These are phyloP conservation scores for Lysandra coridon DNA, from an alignment of 2,888 invertebrate species.

Conservation along the genomic window DNA sequence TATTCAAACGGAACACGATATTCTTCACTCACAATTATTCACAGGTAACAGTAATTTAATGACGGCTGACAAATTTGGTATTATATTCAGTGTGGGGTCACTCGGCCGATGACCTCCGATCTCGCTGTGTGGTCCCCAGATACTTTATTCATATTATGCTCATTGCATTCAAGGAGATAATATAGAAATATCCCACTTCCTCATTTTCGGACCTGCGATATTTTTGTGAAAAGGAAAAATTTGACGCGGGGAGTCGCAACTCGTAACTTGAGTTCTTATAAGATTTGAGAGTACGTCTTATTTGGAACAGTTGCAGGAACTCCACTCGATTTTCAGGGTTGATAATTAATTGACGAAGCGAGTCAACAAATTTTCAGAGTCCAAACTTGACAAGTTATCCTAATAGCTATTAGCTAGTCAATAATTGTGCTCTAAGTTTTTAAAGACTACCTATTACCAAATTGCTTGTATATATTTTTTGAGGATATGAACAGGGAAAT, in stretches of 20 bases:
- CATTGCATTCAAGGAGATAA: not conserved
- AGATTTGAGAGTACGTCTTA: not conserved
- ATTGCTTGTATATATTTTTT: not conserved
- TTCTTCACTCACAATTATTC: constrained; percentile 16
- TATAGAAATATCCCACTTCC: not conserved
- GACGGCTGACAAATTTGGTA: constrained; percentile 18
- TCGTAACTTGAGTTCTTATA: not conserved
- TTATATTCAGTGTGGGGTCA: not conserved
- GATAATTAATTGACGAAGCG: not conserved
- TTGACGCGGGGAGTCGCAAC: not conserved
- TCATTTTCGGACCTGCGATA: not conserved
- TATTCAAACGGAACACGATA: constrained; percentile 1
- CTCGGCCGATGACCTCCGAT: not conserved
- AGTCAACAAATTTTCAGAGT: too few species aligned
- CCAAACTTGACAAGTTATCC: not conserved
- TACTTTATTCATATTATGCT: not conserved
- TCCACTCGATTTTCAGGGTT: not conserved
- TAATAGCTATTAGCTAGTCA: not conserved
- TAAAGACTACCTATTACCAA: not conserved
- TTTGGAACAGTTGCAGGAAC: not conserved
- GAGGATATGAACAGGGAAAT: not conserved
- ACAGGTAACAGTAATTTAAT: constrained; percentile 18
- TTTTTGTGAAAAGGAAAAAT: not conserved
- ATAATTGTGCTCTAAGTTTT: not conserved
- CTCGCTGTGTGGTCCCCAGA: not conserved